Evolutionary conservation across 2,797 vertebrate genomes (phyloP), one percentile per base, ranked within the genome.

Genomic region (Takifugu rubripes): DNA sequence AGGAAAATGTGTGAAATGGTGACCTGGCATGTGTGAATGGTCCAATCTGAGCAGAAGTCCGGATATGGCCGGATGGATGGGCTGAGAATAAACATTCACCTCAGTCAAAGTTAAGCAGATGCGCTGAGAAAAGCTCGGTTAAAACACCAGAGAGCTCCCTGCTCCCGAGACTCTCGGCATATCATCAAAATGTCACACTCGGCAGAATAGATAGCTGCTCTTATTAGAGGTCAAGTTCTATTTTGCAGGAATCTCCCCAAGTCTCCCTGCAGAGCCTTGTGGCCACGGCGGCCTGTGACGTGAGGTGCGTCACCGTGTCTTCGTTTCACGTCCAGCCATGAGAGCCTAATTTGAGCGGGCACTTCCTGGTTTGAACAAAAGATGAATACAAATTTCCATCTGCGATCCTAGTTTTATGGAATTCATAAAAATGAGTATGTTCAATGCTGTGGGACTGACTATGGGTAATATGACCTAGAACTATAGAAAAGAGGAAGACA

Each of bases 131-230:
- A 67, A 26, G 48, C 53, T 52, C 27, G 54, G 59, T 45, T 63
- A 56, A 79, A 77, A 71, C 56, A 56, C 70, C 64, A 27, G 55
- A 70, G 66, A 63, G 72, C 76, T 51, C 59, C 52, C 29, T 46
- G 26, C 44, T 69, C 60, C 52, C 0, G 25, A 76, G 66, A 70
- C 60, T 74, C 68, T 64, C 66, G 57, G 68, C 46, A 6, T 77
- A 62, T 77, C 75, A 82, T 83, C 69, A 79, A 81, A 81, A 83
- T 83, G 77, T 84, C 81, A 81, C 77, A 76, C 70, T 63, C 57
- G 73, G 75, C 68, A 54, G 75, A 68, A 49, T n/a, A 76, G 74
- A 80, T 73, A 74, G 73, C 26, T 33, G 44, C 47, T 47, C 63
- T 72, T 82, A 82, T 84, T 68, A 49, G 49, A 74, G 79, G 78